Evolutionary conservation across 2,113 vertebrate genomes (phyloP).

Genomic region (human (Homo sapiens)): DNA sequence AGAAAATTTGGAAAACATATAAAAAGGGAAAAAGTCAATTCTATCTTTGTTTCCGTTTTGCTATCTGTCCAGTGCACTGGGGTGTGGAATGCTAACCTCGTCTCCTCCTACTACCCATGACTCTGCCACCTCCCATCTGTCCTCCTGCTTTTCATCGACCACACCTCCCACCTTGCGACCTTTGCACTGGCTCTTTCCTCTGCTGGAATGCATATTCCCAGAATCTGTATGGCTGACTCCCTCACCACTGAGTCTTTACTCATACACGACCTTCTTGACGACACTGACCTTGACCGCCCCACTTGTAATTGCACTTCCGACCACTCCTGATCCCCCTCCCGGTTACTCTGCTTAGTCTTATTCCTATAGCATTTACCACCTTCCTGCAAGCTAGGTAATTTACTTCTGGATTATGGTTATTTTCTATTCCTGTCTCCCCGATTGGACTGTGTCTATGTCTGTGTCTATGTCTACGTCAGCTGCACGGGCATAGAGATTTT

Average conservation of each 20-base stretch:
- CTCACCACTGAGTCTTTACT: neutral
- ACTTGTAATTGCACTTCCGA: neutral
- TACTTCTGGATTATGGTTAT: neutral
- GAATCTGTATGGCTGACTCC: neutral
- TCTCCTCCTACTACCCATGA: too few species aligned
- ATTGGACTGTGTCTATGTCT: neutral
- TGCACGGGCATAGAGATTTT: neutral
- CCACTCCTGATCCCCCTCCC: too few species aligned
- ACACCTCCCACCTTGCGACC: neutral
- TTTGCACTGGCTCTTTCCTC: neutral
- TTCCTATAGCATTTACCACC: neutral
- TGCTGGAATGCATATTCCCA: neutral
- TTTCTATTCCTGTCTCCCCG: neutral
- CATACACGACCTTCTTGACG: neutral
- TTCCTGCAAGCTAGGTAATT: neutral
- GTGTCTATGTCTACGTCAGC: too few species aligned
- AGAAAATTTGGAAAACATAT: neutral
- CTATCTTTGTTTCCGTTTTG: neutral
- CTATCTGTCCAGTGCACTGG: neutral
- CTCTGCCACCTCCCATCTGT: too few species aligned
- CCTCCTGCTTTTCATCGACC: neutral
- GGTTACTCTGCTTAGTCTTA: neutral
- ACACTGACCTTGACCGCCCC: neutral
- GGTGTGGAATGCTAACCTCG: neutral
- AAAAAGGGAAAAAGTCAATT: neutral